A percentile compares a stretch with the other conserved stretches of the same genome.
These are phyloP conservation scores for Trichomalopsis sarcophagae DNA, from an alignment of 1,140 invertebrate species.

Conservation along the genomic window DNA sequence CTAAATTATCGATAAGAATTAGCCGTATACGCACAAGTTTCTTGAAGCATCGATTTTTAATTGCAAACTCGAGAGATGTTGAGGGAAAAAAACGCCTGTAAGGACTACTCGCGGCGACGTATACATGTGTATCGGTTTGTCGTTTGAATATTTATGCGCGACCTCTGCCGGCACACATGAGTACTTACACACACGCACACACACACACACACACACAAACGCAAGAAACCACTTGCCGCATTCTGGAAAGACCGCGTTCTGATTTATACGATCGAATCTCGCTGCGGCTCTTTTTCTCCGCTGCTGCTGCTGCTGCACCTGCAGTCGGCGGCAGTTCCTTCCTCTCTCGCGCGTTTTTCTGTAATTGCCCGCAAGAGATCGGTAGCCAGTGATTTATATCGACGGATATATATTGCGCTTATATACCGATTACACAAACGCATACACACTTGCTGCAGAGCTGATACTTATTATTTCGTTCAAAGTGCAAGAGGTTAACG, in stretches of 20 bases:
- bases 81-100: not conserved
- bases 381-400: slow-evolving; percentile 5
- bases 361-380: not conserved
- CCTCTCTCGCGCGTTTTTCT: not conserved
- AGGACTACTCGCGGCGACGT: slow-evolving; percentile 37
- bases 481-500: not conserved
- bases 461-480: not conserved
- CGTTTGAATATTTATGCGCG: slow-evolving; percentile 68
- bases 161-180: slow-evolving; percentile 55
- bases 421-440: too few species aligned
- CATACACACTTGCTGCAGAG: too few species aligned
- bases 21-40: not conserved
- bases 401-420: not conserved
- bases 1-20: not conserved
- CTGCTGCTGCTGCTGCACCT: slow-evolving; percentile 22
- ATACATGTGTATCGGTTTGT: slow-evolving; percentile 65
- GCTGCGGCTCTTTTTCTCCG: slow-evolving; percentile 12
- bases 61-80: not conserved
- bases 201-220: slow-evolving; percentile 29
- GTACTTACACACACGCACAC: slow-evolving; percentile 26
- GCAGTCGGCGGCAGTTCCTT: not conserved
- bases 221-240: slow-evolving; percentile 59
- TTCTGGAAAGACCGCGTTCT: slow-evolving; percentile 65
- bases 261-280: slow-evolving; percentile 65
- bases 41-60: too few species aligned